These are phyloP conservation scores for Matsumurasca onukii DNA, from an alignment of 1,140 invertebrate genomes.

Conservation along the genomic window DNA sequence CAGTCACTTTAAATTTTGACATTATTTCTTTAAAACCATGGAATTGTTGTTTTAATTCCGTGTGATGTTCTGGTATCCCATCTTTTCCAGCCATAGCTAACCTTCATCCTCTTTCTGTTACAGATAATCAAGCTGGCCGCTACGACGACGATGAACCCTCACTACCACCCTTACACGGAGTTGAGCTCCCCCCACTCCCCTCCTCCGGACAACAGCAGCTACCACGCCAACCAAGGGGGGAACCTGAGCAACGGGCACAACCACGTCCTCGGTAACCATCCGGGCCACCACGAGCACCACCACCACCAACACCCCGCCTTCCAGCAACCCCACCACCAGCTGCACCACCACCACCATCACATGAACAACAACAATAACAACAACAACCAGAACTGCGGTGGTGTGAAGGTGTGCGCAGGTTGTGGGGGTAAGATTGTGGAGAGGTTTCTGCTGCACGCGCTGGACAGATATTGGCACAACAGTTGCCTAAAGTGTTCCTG, in stretches of 20 bases:
- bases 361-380: conserved; percentile 40
- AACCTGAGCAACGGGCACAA: conserved; percentile 28
- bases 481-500: conserved; percentile 89
- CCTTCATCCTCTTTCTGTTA: conserved; percentile 34
- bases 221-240: conserved; percentile 34
- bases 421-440: conserved; percentile 57
- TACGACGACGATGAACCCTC: conserved; percentile 44
- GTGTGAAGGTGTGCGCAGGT: conserved; percentile 49
- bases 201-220: conserved; percentile 37
- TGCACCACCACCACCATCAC: conserved; percentile 37
- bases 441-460: conserved; percentile 55
- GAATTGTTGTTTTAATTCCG: no score
- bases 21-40: no score
- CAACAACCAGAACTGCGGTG: conserved; percentile 33
- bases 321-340: conserved; percentile 37
- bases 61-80: no score
- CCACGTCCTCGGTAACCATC: conserved; percentile 19
- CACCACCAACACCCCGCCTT: conserved; percentile 35
- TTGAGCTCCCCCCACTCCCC: conserved; percentile 43
- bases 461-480: conserved; percentile 92
- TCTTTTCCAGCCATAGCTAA: no score
- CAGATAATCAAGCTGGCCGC: conserved; percentile 44
- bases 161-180: conserved; percentile 45
- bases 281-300: conserved; percentile 34
- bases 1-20: no score